These are phyloP conservation scores for Aphrocallistes beatrix DNA, from an alignment of 37 sponge, comb jelly and placozoan species.

Conservation along the genomic window DNA sequence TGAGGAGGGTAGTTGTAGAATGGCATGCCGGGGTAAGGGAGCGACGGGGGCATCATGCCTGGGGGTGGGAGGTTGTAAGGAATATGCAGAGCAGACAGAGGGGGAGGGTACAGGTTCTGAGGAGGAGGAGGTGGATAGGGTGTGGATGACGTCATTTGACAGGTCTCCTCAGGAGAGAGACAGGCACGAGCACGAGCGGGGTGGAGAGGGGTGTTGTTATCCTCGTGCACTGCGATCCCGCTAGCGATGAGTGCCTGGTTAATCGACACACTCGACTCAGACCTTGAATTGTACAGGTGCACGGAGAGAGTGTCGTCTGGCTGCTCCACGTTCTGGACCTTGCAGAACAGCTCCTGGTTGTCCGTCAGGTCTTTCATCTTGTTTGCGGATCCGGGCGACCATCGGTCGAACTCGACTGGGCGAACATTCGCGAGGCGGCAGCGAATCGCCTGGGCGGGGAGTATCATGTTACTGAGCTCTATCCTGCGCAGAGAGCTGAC, in stretches of 20 bases:
- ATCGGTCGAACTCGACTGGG: slow-evolving; percentile 33
- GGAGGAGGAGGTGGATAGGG: not conserved
- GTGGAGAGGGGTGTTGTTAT: not conserved
- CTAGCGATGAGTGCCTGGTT: not conserved
- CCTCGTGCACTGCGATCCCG: not conserved
- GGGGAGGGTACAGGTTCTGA: not conserved
- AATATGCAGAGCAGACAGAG: not conserved
- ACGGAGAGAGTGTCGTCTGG: not conserved
- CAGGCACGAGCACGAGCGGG: not conserved
- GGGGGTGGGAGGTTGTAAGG: too few relatives aligned
- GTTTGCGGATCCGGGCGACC: not conserved
- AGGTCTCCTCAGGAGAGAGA: not conserved
- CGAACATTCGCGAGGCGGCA: slow-evolving; percentile 45
- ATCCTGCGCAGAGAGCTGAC: slow-evolving; percentile 18
- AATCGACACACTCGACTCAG: not conserved
- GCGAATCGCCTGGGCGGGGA: slow-evolving; percentile 45
- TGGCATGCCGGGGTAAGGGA: too few relatives aligned
- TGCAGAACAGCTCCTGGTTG: not conserved
- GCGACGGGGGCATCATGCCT: too few relatives aligned
- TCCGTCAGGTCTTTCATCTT: not conserved
- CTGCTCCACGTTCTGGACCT: not conserved
- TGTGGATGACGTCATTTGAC: not conserved
- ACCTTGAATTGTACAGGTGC: not conserved
- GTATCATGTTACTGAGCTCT: slow-evolving; percentile 31
- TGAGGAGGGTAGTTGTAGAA: too few relatives aligned